Base-by-base conservation (phyloP, 1,140 invertebrate species). In the Thalassaphorura encarpata region DNA sequence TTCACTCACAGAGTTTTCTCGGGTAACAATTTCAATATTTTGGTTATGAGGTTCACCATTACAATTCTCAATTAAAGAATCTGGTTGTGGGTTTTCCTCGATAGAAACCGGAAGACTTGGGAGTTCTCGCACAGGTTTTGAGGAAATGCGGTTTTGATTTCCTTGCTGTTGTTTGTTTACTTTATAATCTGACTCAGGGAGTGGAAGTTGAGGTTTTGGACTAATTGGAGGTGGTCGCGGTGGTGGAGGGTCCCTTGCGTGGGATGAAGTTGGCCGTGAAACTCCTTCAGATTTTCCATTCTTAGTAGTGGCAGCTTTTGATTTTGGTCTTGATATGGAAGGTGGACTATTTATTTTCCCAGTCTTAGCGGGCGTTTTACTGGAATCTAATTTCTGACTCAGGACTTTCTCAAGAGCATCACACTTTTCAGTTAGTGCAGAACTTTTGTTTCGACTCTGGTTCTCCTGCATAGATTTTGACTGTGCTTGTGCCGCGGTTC, bases 1-100 rank as follows among this genome's bases (percentile, higher is more conserved):
- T 56, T 65, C 63, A 26, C 43, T 51, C 18, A 62, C 63, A 24
- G 57, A 47, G 56, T 64, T 64, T 23, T 61, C 62, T 31, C 61
- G 61, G 28, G 59, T 61, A 0, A 64, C 56, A 45, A 64, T 64
- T 33, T 64, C 62, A 31, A 64, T 64, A 29, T 59, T 61, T 40
- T 64, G 54, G 8, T n/a, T n/a, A n/a, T n/a, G n/a, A n/a, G n/a
- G n/a, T n/a, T n/a, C n/a, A n/a, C n/a, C n/a, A n/a, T n/a, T n/a
- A n/a, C n/a, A n/a, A n/a, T n/a, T n/a, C n/a, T n/a, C n/a, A n/a
- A n/a, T n/a, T n/a, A n/a, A n/a, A n/a, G n/a, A n/a, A n/a, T n/a
- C n/a, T n/a, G n/a, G n/a, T n/a, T n/a, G n/a, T 41, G 23, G 33
- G 33, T n/a, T 11, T 19, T 51, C 52, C 8, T 29, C 23, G 31